These are phyloP conservation scores for Anaspis maculata DNA, from an alignment of 2,888 invertebrate genomes.

Conservation along the genomic window DNA sequence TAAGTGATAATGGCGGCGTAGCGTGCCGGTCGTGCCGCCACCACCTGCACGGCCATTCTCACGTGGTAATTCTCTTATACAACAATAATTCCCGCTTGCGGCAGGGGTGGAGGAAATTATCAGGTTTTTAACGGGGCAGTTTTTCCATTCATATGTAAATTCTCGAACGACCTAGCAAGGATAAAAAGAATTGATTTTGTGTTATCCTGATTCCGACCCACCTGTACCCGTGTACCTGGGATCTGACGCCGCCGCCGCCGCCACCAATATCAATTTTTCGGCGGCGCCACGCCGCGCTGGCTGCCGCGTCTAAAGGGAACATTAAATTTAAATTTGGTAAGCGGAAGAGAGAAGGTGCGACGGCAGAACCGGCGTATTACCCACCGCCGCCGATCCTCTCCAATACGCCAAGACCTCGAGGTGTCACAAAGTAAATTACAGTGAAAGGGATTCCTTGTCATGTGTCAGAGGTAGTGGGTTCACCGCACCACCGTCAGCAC, in stretches of 20 bases:
- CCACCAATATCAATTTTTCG: slow-evolving; percentile 13
- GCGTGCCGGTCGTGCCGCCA: too few relatives aligned
- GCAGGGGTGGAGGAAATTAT: too few relatives aligned
- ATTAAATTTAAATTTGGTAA: slow-evolving; percentile 16
- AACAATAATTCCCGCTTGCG: slow-evolving; percentile 20
- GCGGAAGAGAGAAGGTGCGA: slow-evolving; percentile 10
- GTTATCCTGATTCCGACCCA: too few relatives aligned
- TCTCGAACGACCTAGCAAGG: slow-evolving; percentile 11
- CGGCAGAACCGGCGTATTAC: slow-evolving; percentile 15
- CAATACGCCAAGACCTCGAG: slow-evolving; percentile 16
- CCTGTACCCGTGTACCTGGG: not conserved
- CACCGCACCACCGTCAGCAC: too few relatives aligned
- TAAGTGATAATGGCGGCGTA: slow-evolving; percentile 26
- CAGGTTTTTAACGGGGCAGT: slow-evolving; percentile 16
- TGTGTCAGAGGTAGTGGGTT: slow-evolving; percentile 28
- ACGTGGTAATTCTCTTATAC: slow-evolving; percentile 17
- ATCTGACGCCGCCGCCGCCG: too few relatives aligned
- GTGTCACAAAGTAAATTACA: slow-evolving; percentile 36
- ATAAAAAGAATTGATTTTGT: too few relatives aligned
- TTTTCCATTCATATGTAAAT: slow-evolving; percentile 23
- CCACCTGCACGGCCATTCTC: slow-evolving; percentile 16
- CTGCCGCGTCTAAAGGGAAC: too few relatives aligned
- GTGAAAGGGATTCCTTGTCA: slow-evolving; percentile 38
- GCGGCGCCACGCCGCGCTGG: slow-evolving; percentile 6
- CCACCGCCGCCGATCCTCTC: slow-evolving; percentile 13